A percentile compares a stretch with the other conserved stretches of the same genome.
Conservation (phyloP, 2,888 invertebrate species). For the Aelia acuminata region DNA sequence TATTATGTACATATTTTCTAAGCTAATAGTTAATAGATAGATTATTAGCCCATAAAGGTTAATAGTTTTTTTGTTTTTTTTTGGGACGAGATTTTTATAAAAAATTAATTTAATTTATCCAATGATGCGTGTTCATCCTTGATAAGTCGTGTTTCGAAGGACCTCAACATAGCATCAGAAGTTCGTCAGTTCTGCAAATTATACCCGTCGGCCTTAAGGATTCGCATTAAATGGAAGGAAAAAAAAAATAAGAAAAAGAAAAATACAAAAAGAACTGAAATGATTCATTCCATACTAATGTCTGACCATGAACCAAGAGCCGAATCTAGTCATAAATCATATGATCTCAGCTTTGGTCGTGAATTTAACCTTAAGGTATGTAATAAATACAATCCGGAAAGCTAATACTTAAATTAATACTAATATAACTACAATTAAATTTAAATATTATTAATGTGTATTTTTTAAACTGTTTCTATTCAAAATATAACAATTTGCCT, state of each 20-base stretch:
- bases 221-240: neutral
- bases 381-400: neutral
- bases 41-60: no score
- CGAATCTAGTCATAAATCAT: neutral
- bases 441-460: neutral
- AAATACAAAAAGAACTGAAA: neutral
- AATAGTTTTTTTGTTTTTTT: no score
- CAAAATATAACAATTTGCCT: no score
- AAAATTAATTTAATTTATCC: neutral
- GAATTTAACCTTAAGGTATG: neutral
- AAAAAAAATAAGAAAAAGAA: neutral
- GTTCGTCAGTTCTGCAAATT: conserved; percentile 8
- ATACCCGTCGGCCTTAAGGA: neutral
- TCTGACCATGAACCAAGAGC: neutral
- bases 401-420: neutral
- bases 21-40: no score
- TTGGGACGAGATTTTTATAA: neutral
- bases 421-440: neutral
- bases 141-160: neutral
- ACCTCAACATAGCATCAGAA: conserved; percentile 18
- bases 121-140: neutral
- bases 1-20: no score
- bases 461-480: no score
- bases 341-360: neutral
- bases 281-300: neutral